phyloP scores from a whole-genome alignment of 2,888 invertebrate species.

The Rhagophthalmus giganteus region DNA sequence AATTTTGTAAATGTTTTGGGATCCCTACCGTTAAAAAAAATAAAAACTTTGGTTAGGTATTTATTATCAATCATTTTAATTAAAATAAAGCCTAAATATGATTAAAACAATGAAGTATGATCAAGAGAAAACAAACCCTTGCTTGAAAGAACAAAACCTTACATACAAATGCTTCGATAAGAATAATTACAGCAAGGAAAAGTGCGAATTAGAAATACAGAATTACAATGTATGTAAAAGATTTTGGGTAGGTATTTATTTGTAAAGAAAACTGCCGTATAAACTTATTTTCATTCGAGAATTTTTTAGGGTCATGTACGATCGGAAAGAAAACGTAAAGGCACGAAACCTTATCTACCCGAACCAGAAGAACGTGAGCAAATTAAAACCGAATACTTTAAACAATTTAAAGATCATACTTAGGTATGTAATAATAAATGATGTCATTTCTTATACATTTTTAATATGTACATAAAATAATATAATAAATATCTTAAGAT shows the following conservation, averaged over 20 bases:
- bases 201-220: conserved; percentile 68
- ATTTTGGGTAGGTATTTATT: conserved; percentile 72
- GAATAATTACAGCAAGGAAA: conserved; percentile 66
- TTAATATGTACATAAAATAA: no score
- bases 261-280: neutral
- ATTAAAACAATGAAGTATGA: conserved; percentile 30
- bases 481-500: no score
- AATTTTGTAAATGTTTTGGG: no score
- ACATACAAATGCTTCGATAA: conserved; percentile 73
- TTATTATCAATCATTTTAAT: no score
- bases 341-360: conserved; percentile 70
- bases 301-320: conserved; percentile 63
- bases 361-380: conserved; percentile 68
- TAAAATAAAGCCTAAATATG: no score
- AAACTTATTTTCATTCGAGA: no score
- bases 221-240: conserved; percentile 80
- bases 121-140: conserved; percentile 54
- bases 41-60: no score
- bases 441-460: no score
- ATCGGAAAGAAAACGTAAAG: conserved; percentile 63
- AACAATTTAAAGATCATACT: conserved; percentile 45
- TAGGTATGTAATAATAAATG: no score
- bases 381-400: conserved; percentile 66
- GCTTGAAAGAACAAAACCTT: conserved; percentile 71
- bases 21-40: no score